Percentiles rank a stretch among this genome's conserved stretches.
These are phyloP conservation scores for Platichthys flesus DNA, from an alignment of 2,113 vertebrate species.

Conservation along the genomic window DNA sequence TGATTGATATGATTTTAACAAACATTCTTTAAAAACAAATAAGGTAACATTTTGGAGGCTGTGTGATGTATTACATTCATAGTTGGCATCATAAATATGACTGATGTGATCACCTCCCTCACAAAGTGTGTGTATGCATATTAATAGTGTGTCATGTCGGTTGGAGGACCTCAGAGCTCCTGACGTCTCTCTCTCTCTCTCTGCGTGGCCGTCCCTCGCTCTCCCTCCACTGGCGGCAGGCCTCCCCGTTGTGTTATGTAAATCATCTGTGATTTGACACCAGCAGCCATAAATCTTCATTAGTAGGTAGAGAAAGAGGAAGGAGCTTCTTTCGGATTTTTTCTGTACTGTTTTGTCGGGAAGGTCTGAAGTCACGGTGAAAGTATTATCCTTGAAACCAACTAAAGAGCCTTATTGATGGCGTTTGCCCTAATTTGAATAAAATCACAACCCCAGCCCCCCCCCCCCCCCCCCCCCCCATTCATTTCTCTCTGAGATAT, in stretches of 20 bases:
- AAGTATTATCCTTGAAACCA: constrained; percentile 63
- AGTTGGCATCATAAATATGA: constrained; percentile 34
- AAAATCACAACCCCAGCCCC: constrained; percentile 32
- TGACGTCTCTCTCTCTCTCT: constrained; percentile 15
- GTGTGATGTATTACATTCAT: no score
- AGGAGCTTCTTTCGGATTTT: constrained; percentile 66
- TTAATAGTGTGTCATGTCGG: constrained; percentile 39
- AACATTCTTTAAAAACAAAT: no score
- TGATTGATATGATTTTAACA: neutral
- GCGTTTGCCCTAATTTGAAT: constrained; percentile 59
- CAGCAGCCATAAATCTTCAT: constrained; percentile 80
- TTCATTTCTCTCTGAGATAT: constrained; percentile 36
- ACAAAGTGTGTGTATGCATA: constrained; percentile 43
- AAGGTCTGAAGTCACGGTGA: constrained; percentile 53
- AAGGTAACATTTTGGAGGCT: no score
- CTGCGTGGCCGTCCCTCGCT: constrained; percentile 1
- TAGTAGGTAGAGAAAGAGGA: constrained; percentile 66
- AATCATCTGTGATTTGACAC: constrained; percentile 77
- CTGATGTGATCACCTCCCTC: constrained; percentile 43
- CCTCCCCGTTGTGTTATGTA: constrained; percentile 67
- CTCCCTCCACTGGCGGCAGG: constrained; percentile 36
- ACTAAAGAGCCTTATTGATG: constrained; percentile 74
- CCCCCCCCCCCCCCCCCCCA: neutral
- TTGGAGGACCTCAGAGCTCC: constrained; percentile 46
- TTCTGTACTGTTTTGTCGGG: constrained; percentile 64